Evolutionary conservation across 2,113 vertebrate genomes (phyloP), one percentile per base, ranked within the genome.

Genomic region (Neolamprologus longior): DNA sequence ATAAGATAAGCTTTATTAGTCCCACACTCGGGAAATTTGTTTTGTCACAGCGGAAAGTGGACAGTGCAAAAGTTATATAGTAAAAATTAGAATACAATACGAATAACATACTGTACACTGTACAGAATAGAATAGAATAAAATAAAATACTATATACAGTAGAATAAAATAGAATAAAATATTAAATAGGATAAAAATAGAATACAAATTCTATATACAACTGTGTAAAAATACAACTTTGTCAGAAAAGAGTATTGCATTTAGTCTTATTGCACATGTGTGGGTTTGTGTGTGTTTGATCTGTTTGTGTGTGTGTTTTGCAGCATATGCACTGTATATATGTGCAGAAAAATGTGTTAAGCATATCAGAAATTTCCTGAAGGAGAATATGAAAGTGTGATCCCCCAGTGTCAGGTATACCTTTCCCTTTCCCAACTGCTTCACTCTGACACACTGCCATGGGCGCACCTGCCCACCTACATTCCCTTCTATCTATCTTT

Each of bases 391-490:
- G 31, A 50, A 50, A 40, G 81, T 84, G 71, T 90, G 80, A 85
- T 89, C 71, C n/a, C 54, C 73, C 24, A 45, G 52, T 66, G 85
- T 81, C 84, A 87, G 71, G 73, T 84, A 76, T 68, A 45, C 21
- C 37, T 83, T 37, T 76, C 61, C 58, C 14, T 58, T 53, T 78
- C 52, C 45, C 4, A 58, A 15, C 17, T 52, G 45, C 47, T 26
- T 76, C n/a, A 40, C 76, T 80, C 31, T 85, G 73, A 85, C 47
- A 24, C 71, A 80, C 63, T 58, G 63, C 80, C 73, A 81, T 33
- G 26, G 35, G 40, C 86, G 6, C 87, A 86, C 84, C 86, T 88
- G 84, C 81, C 81, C 37, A 10, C 63, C 76, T 35, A 19, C 57
- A 37, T 68, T 33, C 17, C 10, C 45, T 52, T 52, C 26, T 28